Evolutionary conservation across 2,113 vertebrate genomes (phyloP).

Genomic region (Eptesicus fuscus): DNA sequence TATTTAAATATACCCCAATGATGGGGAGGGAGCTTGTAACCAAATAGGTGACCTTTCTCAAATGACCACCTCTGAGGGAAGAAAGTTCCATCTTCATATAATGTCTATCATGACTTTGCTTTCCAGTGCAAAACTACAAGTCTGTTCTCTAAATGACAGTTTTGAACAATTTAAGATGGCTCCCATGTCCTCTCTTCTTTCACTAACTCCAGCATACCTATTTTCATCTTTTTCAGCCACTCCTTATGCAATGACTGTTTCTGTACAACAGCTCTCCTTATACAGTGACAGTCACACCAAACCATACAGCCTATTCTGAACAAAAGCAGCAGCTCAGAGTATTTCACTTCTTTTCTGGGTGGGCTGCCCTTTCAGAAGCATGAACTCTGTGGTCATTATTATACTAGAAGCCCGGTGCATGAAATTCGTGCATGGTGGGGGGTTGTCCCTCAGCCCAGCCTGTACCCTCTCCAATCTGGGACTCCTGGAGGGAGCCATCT

Average conservation of each 20-base stretch:
- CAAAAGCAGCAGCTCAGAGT: not conserved
- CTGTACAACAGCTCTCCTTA: not conserved
- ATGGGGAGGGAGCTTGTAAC: not conserved
- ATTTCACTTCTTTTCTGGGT: not conserved
- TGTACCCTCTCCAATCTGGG: no score
- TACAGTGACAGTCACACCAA: not conserved
- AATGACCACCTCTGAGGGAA: not conserved
- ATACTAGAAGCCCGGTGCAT: no score
- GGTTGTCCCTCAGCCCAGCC: no score
- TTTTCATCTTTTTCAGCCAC: constrained; percentile 12
- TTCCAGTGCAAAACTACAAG: not conserved
- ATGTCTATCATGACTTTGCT: not conserved
- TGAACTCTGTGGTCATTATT: not conserved
- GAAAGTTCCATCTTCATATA: not conserved
- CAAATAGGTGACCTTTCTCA: not conserved
- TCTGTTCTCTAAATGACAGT: not conserved
- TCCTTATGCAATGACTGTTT: not conserved
- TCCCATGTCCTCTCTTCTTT: not conserved
- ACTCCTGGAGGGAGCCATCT: no score
- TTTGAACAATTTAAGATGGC: not conserved
- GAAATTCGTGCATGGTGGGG: no score
- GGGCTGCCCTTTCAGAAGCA: not conserved
- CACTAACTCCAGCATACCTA: not conserved
- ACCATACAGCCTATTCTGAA: not conserved
- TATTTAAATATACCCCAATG: not conserved